These are phyloP conservation scores for Augiades crinisus DNA, from an alignment of 2,888 invertebrate species.

Conservation along the genomic window DNA sequence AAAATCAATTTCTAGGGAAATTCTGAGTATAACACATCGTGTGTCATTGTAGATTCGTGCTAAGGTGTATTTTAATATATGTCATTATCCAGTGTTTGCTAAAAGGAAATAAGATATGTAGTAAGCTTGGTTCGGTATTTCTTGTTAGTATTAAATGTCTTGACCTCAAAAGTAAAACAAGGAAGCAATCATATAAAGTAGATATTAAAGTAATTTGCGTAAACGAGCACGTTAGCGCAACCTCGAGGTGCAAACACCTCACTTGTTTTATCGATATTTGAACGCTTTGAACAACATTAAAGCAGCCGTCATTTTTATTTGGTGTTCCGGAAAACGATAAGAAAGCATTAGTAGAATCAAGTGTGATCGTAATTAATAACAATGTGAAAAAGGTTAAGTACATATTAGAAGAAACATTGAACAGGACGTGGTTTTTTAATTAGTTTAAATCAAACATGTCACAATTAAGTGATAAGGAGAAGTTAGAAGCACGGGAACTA, in stretches of 20 bases:
- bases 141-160: no score
- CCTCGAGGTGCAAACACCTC: slow-evolving; percentile 44
- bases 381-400: no score
- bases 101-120: background rate
- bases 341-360: no score
- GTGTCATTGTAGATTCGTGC: background rate
- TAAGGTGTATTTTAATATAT: background rate
- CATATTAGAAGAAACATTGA: no score
- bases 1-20: background rate
- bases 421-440: background rate
- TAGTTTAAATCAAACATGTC: slow-evolving; percentile 35
- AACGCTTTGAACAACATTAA: slow-evolving; percentile 46
- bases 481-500: slow-evolving; percentile 60
- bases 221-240: slow-evolving; percentile 18
- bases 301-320: background rate
- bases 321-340: background rate
- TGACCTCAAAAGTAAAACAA: no score
- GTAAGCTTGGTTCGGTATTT: no score
- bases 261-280: slow-evolving; percentile 72
- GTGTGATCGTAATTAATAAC: no score
- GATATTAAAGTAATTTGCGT: no score
- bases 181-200: no score
- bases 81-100: background rate
- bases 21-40: background rate
- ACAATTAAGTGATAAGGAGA: slow-evolving; percentile 52